phyloP scores from a whole-genome alignment of 2,888 invertebrate species.

The Spisula subtruncata region DNA sequence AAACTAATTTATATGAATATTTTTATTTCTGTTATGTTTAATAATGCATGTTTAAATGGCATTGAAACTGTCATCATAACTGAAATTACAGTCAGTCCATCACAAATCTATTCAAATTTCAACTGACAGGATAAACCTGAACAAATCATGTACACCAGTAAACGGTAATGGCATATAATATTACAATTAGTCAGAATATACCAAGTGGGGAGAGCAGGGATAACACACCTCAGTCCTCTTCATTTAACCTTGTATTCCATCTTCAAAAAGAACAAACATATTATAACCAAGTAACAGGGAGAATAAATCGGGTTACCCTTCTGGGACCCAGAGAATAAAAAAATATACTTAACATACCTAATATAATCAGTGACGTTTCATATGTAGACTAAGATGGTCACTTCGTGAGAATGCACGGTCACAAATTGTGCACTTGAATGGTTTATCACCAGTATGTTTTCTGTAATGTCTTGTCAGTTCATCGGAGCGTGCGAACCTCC shows the following conservation, averaged over 20 bases:
- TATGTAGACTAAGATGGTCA: slow-evolving; percentile 91
- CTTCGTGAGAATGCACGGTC: slow-evolving; percentile 91
- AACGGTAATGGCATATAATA: background rate
- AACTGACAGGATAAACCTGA: background rate
- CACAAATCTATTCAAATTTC: background rate
- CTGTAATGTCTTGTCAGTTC: slow-evolving; percentile 90
- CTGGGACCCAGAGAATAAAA: too few relatives aligned
- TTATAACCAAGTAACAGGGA: too few relatives aligned
- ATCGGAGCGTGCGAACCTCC: slow-evolving; percentile 90
- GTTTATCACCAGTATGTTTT: slow-evolving; percentile 90
- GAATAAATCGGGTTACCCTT: too few relatives aligned
- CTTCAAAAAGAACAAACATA: too few relatives aligned
- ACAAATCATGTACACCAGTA: background rate
- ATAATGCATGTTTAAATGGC: background rate
- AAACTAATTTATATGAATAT: background rate
- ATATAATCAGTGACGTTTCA: slow-evolving; percentile 89
- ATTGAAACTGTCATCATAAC: background rate
- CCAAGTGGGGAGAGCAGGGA: too few relatives aligned
- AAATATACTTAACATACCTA: too few relatives aligned
- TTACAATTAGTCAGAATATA: too few relatives aligned
- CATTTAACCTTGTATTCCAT: too few relatives aligned
- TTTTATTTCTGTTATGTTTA: background rate
- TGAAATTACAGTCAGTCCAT: background rate
- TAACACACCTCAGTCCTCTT: too few relatives aligned
- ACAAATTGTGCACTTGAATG: slow-evolving; percentile 90